phyloP scores from a whole-genome alignment of 92 coral and sea anemone species.

The Anthopleura xanthogrammica region DNA sequence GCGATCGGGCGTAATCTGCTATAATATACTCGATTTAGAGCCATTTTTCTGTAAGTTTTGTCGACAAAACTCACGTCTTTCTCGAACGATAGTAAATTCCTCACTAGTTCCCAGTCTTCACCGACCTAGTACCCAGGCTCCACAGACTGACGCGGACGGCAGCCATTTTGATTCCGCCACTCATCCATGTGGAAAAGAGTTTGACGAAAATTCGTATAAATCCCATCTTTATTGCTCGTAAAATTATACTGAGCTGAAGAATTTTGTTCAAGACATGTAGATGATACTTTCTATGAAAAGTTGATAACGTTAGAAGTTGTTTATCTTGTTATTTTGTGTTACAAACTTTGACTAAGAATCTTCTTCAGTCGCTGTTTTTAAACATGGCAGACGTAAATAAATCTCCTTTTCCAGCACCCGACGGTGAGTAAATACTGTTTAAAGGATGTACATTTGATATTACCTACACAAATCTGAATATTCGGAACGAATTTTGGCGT shows the following conservation, averaged over 20 bases:
- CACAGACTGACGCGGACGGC: conserved; percentile 7
- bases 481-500: not conserved
- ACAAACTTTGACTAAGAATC: conserved; percentile 7
- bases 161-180: conserved; percentile 14
- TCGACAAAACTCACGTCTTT: not conserved
- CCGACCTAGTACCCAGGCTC: not conserved
- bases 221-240: not conserved
- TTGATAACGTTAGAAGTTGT: not conserved
- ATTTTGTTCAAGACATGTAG: not conserved
- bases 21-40: conserved; percentile 11
- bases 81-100: not conserved
- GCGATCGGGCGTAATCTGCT: conserved; percentile 24
- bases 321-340: not conserved
- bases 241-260: not conserved
- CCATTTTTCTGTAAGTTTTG: conserved; percentile 6
- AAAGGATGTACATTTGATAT: not conserved
- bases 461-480: not conserved
- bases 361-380: not conserved
- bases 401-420: conserved; percentile 67
- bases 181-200: conserved; percentile 10
- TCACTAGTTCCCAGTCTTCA: not conserved
- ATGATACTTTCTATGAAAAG: not conserved
- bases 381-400: conserved; percentile 52
- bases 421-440: conserved; percentile 29
- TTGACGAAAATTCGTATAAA: not conserved